Base-by-base conservation (phyloP, 2,797 vertebrate genomes). In the Lepilemur ruficaudatus region DNA sequence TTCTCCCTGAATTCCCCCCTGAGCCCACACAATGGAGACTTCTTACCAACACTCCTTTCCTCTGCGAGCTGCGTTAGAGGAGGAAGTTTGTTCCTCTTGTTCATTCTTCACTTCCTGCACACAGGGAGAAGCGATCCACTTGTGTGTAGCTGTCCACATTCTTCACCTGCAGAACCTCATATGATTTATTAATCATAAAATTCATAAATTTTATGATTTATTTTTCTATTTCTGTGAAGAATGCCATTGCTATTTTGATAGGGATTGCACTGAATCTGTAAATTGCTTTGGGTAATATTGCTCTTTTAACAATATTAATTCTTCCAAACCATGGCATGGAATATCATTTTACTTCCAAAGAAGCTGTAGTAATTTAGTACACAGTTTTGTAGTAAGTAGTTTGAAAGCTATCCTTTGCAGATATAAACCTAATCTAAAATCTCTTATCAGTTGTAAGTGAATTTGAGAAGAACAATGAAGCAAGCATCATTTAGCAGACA, bases 321-420 rank as follows among this genome's bases (percentile, higher is more conserved):
- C 55, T n/a, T 65, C 6, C 7, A 65, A 65, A n/a, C 32, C 32
- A n/a, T 18, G 32, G 32, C 63, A 65, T 65, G 32, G 32, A 65
- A n/a, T 65, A n/a, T 65, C 4, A 80, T 84, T 86, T 83, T 57
- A 50, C 22, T 87, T 87, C 17, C 28, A 76, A 87, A 75, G 70
- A 76, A 84, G 4, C 6, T 41, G 0, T 52, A 38, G 6, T 57
- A 86, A 17, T 83, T 82, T 79, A 70, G 25, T 79, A 15, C 55
- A 48, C 6, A 67, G 20, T 46, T 81, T 17, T 76, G 35, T 41
- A 55, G 52, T 30, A 76, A 72, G 1, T 23, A 73, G 57, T n/a
- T 89, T 85, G 25, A 79, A 92, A 92, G n/a, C 20, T 92, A 35
- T 35, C 5, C 89, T 94, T 95, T 80, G 25, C 12, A 63, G 20